Conservation (phyloP, 2,888 invertebrate genomes). For the Ellobium chinense region DNA sequence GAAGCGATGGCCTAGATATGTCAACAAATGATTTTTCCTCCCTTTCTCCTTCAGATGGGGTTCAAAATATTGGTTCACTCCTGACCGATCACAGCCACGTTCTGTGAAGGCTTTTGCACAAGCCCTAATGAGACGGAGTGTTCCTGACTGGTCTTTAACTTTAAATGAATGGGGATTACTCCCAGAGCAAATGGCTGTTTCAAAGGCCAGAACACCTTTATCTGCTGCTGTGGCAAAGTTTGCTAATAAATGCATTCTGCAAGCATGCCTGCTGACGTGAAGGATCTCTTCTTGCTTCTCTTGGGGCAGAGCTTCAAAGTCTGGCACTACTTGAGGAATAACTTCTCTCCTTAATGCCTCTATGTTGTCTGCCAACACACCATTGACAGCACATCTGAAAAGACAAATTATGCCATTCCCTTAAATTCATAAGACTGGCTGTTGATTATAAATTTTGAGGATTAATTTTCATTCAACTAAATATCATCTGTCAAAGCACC, state of each 20-base stretch:
- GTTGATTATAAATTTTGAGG: no score
- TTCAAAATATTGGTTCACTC: not conserved
- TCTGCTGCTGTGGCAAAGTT: not conserved
- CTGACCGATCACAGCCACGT: constrained; percentile 7
- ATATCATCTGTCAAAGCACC: no score
- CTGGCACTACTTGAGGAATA: not conserved
- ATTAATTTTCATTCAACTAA: no score
- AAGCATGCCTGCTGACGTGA: not conserved
- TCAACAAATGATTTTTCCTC: not conserved
- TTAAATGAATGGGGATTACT: not conserved
- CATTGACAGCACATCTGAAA: not conserved
- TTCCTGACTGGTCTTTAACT: not conserved
- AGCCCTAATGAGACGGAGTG: not conserved
- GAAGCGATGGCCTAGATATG: not conserved
- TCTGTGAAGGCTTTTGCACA: not conserved
- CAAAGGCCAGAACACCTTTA: not conserved
- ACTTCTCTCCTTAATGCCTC: not conserved
- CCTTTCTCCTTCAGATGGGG: not conserved
- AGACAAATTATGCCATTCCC: no score
- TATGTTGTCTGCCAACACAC: not conserved
- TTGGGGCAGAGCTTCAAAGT: not conserved
- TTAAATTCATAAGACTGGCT: no score
- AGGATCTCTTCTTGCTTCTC: not conserved
- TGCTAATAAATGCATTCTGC: not conserved
- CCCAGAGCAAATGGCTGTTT: not conserved